Evolutionary conservation across 1,140 invertebrate species (phyloP).

Genomic region (Pantala flavescens): DNA sequence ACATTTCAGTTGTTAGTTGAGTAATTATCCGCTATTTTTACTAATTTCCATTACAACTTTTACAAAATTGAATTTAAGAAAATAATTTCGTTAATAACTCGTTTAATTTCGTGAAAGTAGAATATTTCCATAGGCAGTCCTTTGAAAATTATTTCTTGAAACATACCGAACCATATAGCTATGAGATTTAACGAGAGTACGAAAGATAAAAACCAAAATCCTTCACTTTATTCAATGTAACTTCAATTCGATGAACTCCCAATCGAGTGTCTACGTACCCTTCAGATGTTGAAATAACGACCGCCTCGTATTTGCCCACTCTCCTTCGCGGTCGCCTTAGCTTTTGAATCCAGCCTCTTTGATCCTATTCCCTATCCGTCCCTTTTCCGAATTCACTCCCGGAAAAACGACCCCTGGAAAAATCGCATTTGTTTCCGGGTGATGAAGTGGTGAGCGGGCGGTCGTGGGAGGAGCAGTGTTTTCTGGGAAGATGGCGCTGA

Average conservation of each 20-base stretch:
- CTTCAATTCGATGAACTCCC: not conserved
- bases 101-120: no score
- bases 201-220: no score
- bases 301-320: not conserved
- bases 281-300: not conserved
- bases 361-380: not conserved
- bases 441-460: not conserved
- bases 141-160: no score
- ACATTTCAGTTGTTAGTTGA: no score
- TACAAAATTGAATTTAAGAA: no score
- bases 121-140: no score
- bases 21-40: no score
- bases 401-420: constrained; percentile 8
- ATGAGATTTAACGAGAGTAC: no score
- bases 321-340: not conserved
- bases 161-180: no score
- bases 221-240: not conserved
- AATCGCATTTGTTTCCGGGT: constrained; percentile 8
- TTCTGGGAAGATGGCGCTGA: constrained; percentile 7
- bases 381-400: not conserved
- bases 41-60: no score
- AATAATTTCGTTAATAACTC: no score
- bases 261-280: not conserved
- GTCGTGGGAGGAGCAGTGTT: not conserved
- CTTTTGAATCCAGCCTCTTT: constrained; percentile 1